Evolutionary conservation across 2,797 vertebrate genomes (phyloP), one percentile per base, ranked within the genome.

Genomic region (Paguma larvata): DNA sequence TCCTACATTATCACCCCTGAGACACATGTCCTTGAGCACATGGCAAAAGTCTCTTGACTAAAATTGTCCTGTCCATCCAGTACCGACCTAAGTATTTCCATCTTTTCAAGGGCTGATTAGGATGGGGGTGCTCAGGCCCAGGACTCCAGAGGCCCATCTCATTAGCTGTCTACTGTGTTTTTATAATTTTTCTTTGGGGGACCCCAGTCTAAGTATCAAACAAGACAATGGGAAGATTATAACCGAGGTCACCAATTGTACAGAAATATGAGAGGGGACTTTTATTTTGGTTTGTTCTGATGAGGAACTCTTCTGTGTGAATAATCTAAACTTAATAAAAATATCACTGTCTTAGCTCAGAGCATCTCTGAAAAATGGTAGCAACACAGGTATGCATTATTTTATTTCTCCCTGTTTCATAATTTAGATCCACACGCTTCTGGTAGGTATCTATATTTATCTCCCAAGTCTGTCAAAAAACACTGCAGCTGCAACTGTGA

Each of bases 381-480:
- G 84, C 77, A 88, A 79, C 73, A 82, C 4, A 1, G 41, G 41
- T 77, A 32, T 25, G 27, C 46, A 18, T 91, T 95, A 91, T 90
- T 97, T 93, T 91, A 77, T 88, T 87, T 96, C 62, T 95, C 63
- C 34, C 34, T 84, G 70, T 93, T 98, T 94, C 89, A 93, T 96
- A 96, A 95, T 97, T 98, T 97, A 98, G 86, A 97, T 63, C 92
- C 67, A 30, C 72, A 62, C 0, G 0, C 86, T 97, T 97, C 93
- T 90, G 23, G 82, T 73, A 94, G 56, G 48, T 77, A 90, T 48
- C 95, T 97, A 93, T 85, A 93, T 97, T 96, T 97, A 97, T 97
- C 85, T 85, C 75, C 25, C 59, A 95, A 78, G 72, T 92, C 94
- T 97, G 95, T 92, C 89, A 94, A 77, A 96, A 93, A 85, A 78